Conservation (phyloP, 2,113 vertebrate species). For the Caloenas nicobarica region DNA sequence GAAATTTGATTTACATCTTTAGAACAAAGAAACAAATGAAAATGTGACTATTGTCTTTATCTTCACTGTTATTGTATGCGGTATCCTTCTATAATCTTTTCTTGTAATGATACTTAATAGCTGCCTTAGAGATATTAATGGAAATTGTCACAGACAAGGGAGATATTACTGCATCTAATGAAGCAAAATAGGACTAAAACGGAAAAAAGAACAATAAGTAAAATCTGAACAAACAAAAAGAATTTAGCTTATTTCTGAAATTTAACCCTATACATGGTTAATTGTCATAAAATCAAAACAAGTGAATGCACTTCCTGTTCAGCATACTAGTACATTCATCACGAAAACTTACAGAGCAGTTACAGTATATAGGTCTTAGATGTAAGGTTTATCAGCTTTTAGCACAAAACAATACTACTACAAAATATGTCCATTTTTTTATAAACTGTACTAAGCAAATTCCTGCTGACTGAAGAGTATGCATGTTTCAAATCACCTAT, state of each 20-base stretch:
- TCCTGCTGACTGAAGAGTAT: background rate
- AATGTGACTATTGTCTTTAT: constrained; percentile 81
- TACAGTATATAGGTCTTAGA: background rate
- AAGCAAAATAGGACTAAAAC: constrained; percentile 75
- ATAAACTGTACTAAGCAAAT: background rate
- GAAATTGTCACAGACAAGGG: constrained; percentile 81
- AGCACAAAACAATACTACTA: background rate
- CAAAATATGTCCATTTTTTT: background rate
- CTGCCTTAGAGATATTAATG: constrained; percentile 83
- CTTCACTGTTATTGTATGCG: constrained; percentile 62
- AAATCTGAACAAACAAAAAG: constrained; percentile 72
- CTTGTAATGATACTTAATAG: constrained; percentile 84
- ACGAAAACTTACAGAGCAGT: background rate
- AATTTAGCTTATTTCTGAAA: constrained; percentile 70
- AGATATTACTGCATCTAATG: constrained; percentile 78
- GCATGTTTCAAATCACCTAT: background rate
- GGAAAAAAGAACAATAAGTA: constrained; percentile 70
- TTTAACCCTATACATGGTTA: constrained; percentile 68
- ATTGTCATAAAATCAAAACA: constrained; percentile 14
- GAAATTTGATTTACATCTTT: constrained; percentile 75
- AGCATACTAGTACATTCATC: background rate
- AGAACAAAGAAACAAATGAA: constrained; percentile 81
- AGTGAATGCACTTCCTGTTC: background rate
- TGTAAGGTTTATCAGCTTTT: background rate
- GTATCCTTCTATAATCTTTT: constrained; percentile 76